A percentile compares a stretch with the other conserved stretches of the same genome.
Evolutionary conservation across 2,888 invertebrate genomes (phyloP).

Genomic region (Drosophila melanocephala): DNA sequence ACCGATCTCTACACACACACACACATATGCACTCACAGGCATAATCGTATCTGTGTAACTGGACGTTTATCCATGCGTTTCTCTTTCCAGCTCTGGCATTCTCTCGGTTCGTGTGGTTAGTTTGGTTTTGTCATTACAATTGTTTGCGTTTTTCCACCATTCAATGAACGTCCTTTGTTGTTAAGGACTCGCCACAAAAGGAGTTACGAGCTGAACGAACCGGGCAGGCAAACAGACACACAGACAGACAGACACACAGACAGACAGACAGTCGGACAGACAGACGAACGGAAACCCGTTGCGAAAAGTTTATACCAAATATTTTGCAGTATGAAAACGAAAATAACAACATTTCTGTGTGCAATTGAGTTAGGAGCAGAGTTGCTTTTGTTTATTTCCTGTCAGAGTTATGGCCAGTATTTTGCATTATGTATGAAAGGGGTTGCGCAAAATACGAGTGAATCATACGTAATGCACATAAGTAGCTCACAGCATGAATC

Average conservation of each 20-base stretch:
- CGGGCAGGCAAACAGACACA: neutral
- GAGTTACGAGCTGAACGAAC: constrained; percentile 33
- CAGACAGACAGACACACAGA: neutral
- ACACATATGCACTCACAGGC: constrained; percentile 4
- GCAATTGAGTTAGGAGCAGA: constrained; percentile 39
- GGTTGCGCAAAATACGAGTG: constrained; percentile 16
- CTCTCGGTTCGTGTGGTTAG: constrained; percentile 66
- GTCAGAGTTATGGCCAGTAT: constrained; percentile 21
- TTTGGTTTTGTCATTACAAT: constrained; percentile 81
- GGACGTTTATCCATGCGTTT: constrained; percentile 41
- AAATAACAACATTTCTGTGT: constrained; percentile 47
- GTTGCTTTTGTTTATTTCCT: constrained; percentile 4
- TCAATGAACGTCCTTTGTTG: constrained; percentile 68
- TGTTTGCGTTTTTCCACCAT: constrained; percentile 79
- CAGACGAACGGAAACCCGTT: constrained; percentile 15
- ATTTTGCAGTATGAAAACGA: constrained; percentile 32
- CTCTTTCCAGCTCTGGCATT: constrained; percentile 37
- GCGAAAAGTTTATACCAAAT: constrained; percentile 48
- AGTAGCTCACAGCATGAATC: constrained; percentile 36
- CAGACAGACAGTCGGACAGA: neutral
- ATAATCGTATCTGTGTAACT: constrained; percentile 35
- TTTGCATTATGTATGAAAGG: constrained; percentile 29
- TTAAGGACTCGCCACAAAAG: constrained; percentile 54
- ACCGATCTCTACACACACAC: constrained; percentile 43
- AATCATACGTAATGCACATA: constrained; percentile 30